Conservation (phyloP, 1,140 invertebrate genomes). For the Tribolium castaneum region DNA sequence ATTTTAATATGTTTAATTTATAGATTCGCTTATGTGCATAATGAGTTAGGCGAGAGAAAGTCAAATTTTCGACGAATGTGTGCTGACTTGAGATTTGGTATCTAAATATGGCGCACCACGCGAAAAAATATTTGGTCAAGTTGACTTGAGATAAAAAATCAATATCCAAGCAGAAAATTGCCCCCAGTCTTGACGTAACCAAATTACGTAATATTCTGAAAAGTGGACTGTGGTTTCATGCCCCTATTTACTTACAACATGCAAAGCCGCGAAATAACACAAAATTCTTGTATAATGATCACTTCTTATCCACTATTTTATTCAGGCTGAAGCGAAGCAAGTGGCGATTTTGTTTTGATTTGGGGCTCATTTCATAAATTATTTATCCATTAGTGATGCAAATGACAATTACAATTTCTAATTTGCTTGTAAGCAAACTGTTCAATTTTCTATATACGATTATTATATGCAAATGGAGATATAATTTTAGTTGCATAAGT, state of each 20-base stretch:
- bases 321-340: neutral
- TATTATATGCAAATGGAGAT: constrained; percentile 21
- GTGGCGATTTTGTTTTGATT: no score
- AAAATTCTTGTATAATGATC: neutral
- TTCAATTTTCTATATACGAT: neutral
- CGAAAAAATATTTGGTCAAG: neutral
- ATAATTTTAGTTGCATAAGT: constrained; percentile 1
- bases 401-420: constrained; percentile 5
- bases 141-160: neutral
- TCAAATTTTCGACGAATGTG: neutral
- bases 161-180: constrained; percentile 15
- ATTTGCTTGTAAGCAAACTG: neutral
- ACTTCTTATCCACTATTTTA: neutral
- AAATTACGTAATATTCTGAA: constrained; percentile 22
- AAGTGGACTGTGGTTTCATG: constrained; percentile 29
- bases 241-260: constrained; percentile 29
- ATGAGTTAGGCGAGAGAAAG: constrained; percentile 5
- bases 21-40: constrained; percentile 8
- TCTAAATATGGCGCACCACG: neutral
- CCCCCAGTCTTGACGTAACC: constrained; percentile 20
- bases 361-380: neutral
- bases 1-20: constrained; percentile 7
- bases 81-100: neutral
- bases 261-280: constrained; percentile 14
- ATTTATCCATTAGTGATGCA: neutral